Conservation (phyloP, 2,113 vertebrate genomes). For the Maylandia zebra region DNA sequence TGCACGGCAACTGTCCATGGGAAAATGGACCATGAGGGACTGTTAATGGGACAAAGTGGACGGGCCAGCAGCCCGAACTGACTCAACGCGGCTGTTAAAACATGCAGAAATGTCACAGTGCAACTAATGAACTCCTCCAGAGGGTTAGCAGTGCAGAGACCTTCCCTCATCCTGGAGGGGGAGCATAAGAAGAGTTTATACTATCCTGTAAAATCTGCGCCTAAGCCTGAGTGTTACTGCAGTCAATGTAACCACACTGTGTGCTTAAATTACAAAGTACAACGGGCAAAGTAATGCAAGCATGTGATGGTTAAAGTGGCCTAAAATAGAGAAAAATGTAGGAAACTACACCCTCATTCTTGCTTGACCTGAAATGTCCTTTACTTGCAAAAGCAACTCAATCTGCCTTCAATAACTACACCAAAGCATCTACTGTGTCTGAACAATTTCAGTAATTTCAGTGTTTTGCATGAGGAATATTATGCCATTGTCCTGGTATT, state of each 20-base stretch:
- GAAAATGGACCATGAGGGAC: conserved; percentile 50
- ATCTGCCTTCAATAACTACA: neutral
- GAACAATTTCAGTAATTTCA: neutral
- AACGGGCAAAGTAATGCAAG: neutral
- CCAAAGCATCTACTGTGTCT: neutral
- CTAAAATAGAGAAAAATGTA: neutral
- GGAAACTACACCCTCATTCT: neutral
- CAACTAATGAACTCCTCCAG: neutral
- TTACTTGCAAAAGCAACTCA: neutral
- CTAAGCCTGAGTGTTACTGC: neutral
- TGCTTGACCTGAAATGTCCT: neutral
- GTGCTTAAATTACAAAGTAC: neutral
- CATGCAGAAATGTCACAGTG: conserved; percentile 6
- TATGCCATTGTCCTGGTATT: neutral
- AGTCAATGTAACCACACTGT: neutral
- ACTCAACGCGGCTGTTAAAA: conserved; percentile 1
- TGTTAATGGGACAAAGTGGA: neutral
- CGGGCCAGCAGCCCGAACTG: neutral
- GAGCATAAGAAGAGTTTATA: neutral
- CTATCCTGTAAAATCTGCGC: neutral
- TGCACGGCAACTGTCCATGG: conserved; percentile 52
- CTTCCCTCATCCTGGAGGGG: neutral
- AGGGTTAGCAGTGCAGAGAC: neutral
- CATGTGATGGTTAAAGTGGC: neutral
- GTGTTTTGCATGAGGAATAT: neutral